Percentiles rank a stretch among this genome's conserved stretches.
Evolutionary conservation across 2,797 vertebrate genomes (phyloP).

Genomic region (Enteromius viviparus): DNA sequence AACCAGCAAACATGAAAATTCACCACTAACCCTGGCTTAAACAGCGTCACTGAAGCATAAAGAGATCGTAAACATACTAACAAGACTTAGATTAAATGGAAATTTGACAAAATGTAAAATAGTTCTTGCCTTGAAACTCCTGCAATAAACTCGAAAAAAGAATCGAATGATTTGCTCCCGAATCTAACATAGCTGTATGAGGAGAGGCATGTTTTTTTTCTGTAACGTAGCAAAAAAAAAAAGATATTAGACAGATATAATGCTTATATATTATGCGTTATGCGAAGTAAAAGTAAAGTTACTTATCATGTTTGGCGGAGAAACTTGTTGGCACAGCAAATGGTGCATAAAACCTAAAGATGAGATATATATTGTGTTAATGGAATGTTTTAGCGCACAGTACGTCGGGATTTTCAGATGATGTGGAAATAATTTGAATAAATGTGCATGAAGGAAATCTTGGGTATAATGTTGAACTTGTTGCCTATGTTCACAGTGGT

Average conservation of each 20-base stretch:
- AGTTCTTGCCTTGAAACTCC: too few species aligned
- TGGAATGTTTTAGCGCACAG: background rate
- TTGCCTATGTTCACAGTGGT: slow-evolving; percentile 28
- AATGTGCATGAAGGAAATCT: slow-evolving; percentile 5
- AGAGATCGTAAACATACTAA: background rate
- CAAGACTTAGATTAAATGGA: background rate
- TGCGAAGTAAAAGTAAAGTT: background rate
- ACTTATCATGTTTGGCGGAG: background rate
- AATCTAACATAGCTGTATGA: background rate
- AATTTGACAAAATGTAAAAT: background rate
- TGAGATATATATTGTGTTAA: background rate
- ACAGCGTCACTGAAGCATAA: background rate
- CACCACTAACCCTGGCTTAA: background rate
- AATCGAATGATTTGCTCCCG: background rate
- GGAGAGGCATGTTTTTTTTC: background rate
- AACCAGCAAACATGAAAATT: background rate
- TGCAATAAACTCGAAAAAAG: background rate
- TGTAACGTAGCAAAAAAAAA: background rate
- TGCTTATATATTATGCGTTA: too few species aligned
- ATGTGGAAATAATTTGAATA: slow-evolving; percentile 3
- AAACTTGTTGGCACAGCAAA: background rate
- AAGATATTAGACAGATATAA: too few species aligned
- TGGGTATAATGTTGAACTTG: slow-evolving; percentile 33
- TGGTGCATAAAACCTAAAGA: background rate
- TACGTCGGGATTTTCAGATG: background rate